Conservation (phyloP, 2,888 invertebrate species). For the Drosophila vallismaia region DNA sequence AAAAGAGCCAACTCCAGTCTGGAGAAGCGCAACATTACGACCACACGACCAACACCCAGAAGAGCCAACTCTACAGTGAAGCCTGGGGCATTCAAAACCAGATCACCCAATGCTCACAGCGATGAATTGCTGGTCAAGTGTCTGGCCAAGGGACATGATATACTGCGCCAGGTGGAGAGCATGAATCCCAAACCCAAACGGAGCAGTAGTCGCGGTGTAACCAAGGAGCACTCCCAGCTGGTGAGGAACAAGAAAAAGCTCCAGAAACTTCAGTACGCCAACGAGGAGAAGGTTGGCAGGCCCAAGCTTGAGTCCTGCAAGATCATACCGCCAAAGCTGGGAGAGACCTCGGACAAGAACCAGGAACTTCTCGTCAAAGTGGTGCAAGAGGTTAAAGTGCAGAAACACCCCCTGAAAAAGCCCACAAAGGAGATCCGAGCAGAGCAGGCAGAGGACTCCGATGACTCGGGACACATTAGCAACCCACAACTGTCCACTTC, state of each 20-base stretch:
- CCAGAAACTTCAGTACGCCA: constrained; percentile 79
- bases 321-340: constrained; percentile 82
- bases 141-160: constrained; percentile 82
- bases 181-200: constrained; percentile 56
- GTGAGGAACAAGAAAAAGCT: constrained; percentile 56
- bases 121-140: constrained; percentile 83
- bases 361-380: constrained; percentile 81
- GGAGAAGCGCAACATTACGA: constrained; percentile 46
- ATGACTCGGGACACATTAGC: constrained; percentile 92
- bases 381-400: constrained; percentile 58
- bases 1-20: constrained; percentile 68
- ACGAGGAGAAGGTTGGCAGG: constrained; percentile 78
- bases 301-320: constrained; percentile 81
- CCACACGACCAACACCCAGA: constrained; percentile 8
- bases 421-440: constrained; percentile 39
- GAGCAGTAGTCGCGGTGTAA: constrained; percentile 46
- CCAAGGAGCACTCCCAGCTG: constrained; percentile 55
- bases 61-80: constrained; percentile 48
- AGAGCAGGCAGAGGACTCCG: constrained; percentile 85
- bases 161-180: constrained; percentile 82
- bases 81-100: constrained; percentile 13
- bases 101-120: constrained; percentile 59
- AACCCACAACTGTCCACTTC: constrained; percentile 83
- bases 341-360: constrained; percentile 81
- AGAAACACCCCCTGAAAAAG: constrained; percentile 10